phyloP scores from a whole-genome alignment of 2,113 vertebrate genomes.

The Urocolius indicus region DNA sequence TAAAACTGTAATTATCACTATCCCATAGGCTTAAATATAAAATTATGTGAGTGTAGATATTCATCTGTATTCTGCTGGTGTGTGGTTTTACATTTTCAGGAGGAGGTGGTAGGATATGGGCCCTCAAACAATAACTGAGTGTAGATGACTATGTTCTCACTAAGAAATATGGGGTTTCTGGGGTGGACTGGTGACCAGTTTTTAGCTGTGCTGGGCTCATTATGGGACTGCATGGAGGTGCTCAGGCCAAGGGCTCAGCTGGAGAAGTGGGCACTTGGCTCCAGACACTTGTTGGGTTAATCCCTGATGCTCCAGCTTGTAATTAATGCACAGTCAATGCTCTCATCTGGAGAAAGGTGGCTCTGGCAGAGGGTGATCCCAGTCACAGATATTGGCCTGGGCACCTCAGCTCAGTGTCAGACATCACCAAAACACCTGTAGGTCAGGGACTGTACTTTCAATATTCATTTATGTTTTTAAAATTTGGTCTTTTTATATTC shows the following conservation, averaged over 20 bases:
- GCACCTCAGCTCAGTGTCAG: neutral
- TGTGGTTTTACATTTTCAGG: neutral
- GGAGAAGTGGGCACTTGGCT: neutral
- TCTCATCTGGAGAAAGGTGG: neutral
- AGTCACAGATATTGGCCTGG: neutral
- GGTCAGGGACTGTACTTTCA: neutral
- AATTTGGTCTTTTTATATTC: neutral
- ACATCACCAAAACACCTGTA: neutral
- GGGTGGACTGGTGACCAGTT: neutral
- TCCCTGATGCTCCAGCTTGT: neutral
- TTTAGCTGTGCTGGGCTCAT: fast-evolving
- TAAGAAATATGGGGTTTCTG: neutral
- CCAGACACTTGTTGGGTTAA: neutral
- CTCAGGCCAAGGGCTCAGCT: neutral
- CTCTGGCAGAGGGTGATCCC: neutral
- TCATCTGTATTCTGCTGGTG: constrained; percentile 43
- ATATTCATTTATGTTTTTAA: constrained; percentile 15
- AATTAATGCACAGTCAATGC: neutral
- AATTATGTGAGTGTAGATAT: neutral
- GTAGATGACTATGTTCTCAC: neutral
- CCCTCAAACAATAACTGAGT: neutral
- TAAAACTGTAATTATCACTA: constrained; percentile 60
- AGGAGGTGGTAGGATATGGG: neutral
- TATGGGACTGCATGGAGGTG: fast-evolving
- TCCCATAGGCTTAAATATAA: constrained; percentile 62